These are phyloP conservation scores for Odocoileus virginianus DNA, from an alignment of 2,113 vertebrate genomes.

Conservation along the genomic window DNA sequence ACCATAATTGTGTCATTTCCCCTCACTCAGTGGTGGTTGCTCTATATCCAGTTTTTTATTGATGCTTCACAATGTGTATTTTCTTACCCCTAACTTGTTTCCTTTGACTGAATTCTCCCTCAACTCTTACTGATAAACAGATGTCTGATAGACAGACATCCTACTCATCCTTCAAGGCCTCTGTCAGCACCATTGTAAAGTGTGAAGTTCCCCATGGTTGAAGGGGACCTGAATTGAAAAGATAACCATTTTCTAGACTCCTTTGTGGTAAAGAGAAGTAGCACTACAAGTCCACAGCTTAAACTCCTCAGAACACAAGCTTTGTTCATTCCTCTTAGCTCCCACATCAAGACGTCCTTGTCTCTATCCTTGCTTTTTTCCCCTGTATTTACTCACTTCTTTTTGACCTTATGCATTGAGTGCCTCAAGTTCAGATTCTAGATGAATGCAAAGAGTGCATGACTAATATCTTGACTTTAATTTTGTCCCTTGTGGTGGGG, in stretches of 20 bases:
- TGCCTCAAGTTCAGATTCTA: neutral
- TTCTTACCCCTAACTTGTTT: neutral
- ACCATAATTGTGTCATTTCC: neutral
- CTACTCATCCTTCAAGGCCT: neutral
- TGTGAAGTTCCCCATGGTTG: neutral
- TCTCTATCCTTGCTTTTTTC: neutral
- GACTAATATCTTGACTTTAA: neutral
- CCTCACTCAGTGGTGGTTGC: neutral
- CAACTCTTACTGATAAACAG: neutral
- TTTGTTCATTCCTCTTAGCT: neutral
- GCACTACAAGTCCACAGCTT: neutral
- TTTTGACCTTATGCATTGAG: neutral
- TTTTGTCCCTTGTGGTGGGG: neutral
- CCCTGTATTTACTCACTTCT: neutral
- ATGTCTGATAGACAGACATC: neutral
- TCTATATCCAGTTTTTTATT: neutral
- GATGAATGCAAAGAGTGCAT: neutral
- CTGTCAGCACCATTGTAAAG: neutral
- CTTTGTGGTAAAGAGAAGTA: neutral
- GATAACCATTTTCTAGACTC: neutral
- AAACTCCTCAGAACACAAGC: neutral
- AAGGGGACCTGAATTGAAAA: neutral
- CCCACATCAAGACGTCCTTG: neutral
- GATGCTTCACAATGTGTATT: neutral
- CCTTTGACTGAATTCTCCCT: neutral